Percentiles rank a stretch among this genome's conserved stretches.
Evolutionary conservation across 2,113 vertebrate species (phyloP).

Genomic region (Laterallus jamaicensis): DNA sequence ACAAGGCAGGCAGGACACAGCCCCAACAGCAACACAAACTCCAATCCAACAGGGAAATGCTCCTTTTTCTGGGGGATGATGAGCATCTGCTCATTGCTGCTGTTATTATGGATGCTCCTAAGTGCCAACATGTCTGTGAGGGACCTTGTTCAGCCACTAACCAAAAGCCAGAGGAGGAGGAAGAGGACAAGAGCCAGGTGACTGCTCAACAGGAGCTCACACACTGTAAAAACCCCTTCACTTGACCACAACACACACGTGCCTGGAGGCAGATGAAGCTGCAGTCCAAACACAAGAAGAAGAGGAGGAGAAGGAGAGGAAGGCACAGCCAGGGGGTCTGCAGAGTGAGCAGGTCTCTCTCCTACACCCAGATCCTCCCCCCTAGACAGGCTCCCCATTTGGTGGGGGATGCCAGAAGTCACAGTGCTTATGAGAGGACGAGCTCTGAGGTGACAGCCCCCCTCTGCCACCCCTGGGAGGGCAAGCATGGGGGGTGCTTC

Average conservation of each 20-base stretch:
- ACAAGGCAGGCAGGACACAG: not conserved
- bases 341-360: not conserved
- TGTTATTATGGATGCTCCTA: not conserved
- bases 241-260: not conserved
- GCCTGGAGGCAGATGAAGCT: not conserved
- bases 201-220: accelerated
- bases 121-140: accelerated
- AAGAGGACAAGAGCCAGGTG: not conserved
- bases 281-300: not conserved
- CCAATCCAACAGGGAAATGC: not conserved
- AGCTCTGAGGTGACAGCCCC: not conserved
- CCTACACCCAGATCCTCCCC: not conserved
- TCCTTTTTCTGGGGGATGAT: not conserved
- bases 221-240: not conserved
- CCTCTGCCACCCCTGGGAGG: not conserved
- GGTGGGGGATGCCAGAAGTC: not conserved
- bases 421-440: not conserved
- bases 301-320: not conserved
- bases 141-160: not conserved
- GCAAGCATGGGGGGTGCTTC: not conserved
- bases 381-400: accelerated
- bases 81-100: not conserved
- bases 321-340: not conserved
- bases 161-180: not conserved
- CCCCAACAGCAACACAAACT: not conserved